Conservation (phyloP, 2,888 invertebrate genomes). For the Girardia tigrina region DNA sequence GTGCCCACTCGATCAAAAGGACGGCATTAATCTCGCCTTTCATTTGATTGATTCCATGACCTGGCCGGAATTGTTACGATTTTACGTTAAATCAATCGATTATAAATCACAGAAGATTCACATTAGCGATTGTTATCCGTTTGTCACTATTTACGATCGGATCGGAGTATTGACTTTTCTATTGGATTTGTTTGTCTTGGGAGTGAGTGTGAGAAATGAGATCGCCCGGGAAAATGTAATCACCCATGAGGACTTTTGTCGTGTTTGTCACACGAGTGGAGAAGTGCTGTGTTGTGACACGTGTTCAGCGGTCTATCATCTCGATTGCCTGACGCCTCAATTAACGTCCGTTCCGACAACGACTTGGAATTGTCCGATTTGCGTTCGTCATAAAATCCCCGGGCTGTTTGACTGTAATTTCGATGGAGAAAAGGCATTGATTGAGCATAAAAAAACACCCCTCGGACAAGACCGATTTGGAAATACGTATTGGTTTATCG, state of each 20-base stretch:
- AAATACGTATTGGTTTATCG: slow-evolving; percentile 89
- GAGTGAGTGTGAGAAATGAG: slow-evolving; percentile 79
- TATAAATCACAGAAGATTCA: slow-evolving; percentile 2
- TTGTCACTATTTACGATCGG: slow-evolving; percentile 43
- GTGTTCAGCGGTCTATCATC: slow-evolving; percentile 90
- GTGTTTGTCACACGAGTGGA: slow-evolving; percentile 55
- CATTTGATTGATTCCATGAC: slow-evolving; percentile 85
- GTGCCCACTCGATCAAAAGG: slow-evolving; percentile 65
- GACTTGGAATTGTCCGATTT: slow-evolving; percentile 89
- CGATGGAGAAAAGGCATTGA: slow-evolving; percentile 75
- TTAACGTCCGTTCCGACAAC: slow-evolving; percentile 82
- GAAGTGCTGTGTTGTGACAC: slow-evolving; percentile 91
- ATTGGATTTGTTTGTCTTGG: slow-evolving; percentile 80
- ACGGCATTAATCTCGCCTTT: slow-evolving; percentile 80
- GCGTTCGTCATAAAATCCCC: slow-evolving; percentile 56
- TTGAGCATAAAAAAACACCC: slow-evolving; percentile 77
- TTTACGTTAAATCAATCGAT: slow-evolving; percentile 61
- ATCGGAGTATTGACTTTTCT: slow-evolving; percentile 62
- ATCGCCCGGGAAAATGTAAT: slow-evolving; percentile 71
- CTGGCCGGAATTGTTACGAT: slow-evolving; percentile 79
- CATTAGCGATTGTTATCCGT: slow-evolving; percentile 43
- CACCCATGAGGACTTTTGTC: slow-evolving; percentile 51
- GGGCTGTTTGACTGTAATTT: slow-evolving; percentile 85
- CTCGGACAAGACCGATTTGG: slow-evolving; percentile 88
- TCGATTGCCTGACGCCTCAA: slow-evolving; percentile 87